These are phyloP conservation scores for Oppia nitens DNA, from an alignment of 1,140 invertebrate genomes.

Conservation along the genomic window DNA sequence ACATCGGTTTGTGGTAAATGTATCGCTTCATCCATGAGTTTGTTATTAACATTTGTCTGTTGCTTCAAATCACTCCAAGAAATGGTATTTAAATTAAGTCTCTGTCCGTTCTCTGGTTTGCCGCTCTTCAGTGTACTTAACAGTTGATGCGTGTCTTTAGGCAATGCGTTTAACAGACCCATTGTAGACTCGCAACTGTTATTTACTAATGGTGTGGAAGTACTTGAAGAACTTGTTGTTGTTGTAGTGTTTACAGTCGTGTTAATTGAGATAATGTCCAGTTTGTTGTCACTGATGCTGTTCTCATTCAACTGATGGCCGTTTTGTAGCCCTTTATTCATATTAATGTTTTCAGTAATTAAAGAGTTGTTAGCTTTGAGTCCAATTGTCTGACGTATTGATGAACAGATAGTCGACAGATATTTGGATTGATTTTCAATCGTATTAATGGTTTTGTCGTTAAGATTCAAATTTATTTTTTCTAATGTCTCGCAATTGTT, in stretches of 20 bases:
- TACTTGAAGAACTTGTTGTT: background rate
- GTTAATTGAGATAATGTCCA: no score
- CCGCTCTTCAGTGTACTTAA: background rate
- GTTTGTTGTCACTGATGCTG: background rate
- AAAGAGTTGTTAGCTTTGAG: background rate
- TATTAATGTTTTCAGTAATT: background rate
- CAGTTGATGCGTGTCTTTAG: background rate
- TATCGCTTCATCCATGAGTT: no score
- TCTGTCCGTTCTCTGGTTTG: slow-evolving; percentile 1
- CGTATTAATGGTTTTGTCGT: background rate
- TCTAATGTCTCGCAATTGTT: background rate
- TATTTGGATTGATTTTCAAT: background rate
- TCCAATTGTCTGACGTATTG: background rate
- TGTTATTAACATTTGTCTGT: no score
- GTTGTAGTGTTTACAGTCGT: background rate
- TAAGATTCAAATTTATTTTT: background rate
- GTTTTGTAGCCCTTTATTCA: slow-evolving; percentile 11
- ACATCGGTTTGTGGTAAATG: background rate
- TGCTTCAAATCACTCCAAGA: slow-evolving; percentile 1
- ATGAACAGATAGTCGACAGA: background rate
- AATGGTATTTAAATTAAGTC: background rate
- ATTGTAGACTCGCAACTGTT: background rate
- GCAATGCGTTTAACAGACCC: background rate
- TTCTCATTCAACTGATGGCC: background rate
- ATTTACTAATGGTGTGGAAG: background rate